A percentile compares a stretch with the other conserved stretches of the same genome.
These are phyloP conservation scores for Mnemiopsis leidyi DNA, from an alignment of 37 sponge, comb jelly and placozoan genomes.

Conservation along the genomic window DNA sequence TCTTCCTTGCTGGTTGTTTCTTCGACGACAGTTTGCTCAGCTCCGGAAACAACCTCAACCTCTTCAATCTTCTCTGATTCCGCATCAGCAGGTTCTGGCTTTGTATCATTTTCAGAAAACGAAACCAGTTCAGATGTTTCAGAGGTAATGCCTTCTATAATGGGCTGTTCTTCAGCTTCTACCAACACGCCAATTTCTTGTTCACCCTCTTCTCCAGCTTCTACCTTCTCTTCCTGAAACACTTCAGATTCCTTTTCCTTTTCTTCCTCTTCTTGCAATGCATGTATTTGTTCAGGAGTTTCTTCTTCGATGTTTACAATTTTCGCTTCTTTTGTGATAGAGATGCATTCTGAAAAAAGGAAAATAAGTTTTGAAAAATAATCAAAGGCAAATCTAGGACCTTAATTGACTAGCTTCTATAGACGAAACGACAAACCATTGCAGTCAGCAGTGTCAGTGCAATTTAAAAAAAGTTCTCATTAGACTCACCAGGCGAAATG, in stretches of 20 bases:
- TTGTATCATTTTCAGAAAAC: neutral
- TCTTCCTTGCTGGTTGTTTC: neutral
- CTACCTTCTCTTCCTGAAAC: neutral
- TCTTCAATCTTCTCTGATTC: neutral
- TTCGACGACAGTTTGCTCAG: neutral
- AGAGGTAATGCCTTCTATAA: neutral
- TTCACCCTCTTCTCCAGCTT: neutral
- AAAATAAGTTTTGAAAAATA: too few species aligned
- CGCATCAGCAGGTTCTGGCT: neutral
- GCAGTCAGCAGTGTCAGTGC: too few species aligned
- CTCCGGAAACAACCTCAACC: neutral
- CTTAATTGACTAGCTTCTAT: too few species aligned
- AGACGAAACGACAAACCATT: too few species aligned
- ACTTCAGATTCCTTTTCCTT: neutral
- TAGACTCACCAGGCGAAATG: neutral
- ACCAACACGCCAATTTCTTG: neutral
- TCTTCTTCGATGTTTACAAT: slow-evolving; percentile 7
- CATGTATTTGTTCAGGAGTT: neutral
- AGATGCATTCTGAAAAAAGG: neutral
- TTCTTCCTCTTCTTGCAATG: neutral
- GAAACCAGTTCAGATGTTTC: neutral
- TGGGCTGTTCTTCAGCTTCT: neutral
- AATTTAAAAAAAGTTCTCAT: too few species aligned
- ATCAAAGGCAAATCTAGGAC: too few species aligned
- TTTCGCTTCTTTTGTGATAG: neutral